Evolutionary conservation across 2,113 vertebrate genomes (phyloP), one percentile per base, ranked within the genome.

Genomic region (Channa argus): DNA sequence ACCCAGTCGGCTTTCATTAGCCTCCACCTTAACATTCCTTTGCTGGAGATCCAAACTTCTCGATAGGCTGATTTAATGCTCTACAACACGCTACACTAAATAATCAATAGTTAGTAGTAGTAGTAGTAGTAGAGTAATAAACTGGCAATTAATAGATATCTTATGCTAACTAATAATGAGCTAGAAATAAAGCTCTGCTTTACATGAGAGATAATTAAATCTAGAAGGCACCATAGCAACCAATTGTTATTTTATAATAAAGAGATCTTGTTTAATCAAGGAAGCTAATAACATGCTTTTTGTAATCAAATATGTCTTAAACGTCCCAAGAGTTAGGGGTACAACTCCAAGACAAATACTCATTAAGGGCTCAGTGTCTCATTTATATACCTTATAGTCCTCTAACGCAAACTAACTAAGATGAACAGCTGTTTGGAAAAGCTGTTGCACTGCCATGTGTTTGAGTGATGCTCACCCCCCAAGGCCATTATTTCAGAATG

Each of bases 1-100:
- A 91, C 75, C 83, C 84, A 87, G 89, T 91, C 88, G 89, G 80
- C 86, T 83, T 86, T 88, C 84, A 88, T 90, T 90, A 91, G 83
- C 55, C 77, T 86, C 82, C 62, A 56, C 56, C 45, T 12, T 59
- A 83, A 83, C 80, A 61, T 85, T 86, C 81, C 81, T 73, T 44
- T 60, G 52, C 79, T 37, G 52, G n/a, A 81, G 67, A 65, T 70
- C 51, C 45, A 63, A 44, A 36, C 12, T 67, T 63, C 13, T 8
- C 49, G 46, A 79, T 69, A 50, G 55, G 55, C 0, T 34, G 38
- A 62, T 60, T 63, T 15, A 4, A 6, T 2, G n/a, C 38, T 38
- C 44, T 4, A 6, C 24, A 61, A 43, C 1, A 24, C 49, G 33
- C 8, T 34, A 2, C 6, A 39, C 13, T 46, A 71, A 68, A 56